These are phyloP conservation scores for Nephotettix cincticeps DNA, from an alignment of 1,140 invertebrate genomes.

Conservation along the genomic window DNA sequence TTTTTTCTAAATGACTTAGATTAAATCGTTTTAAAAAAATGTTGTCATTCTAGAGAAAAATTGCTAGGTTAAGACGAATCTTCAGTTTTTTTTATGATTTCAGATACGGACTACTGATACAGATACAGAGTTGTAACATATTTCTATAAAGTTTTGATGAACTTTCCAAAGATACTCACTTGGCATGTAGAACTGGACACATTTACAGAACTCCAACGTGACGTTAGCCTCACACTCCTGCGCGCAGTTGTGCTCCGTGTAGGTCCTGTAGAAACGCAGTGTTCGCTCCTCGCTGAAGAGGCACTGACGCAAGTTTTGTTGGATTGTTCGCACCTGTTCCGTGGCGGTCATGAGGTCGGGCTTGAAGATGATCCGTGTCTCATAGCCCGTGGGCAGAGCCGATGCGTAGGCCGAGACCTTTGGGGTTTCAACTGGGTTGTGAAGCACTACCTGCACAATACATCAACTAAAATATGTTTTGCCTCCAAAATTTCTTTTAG, in stretches of 20 bases:
- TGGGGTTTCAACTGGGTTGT: slow-evolving; percentile 73
- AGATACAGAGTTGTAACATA: no score
- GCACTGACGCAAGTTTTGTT: slow-evolving; percentile 66
- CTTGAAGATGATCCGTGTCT: slow-evolving; percentile 62
- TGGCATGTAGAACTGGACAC: slow-evolving; percentile 68
- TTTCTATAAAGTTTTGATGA: no score
- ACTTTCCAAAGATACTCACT: slow-evolving; percentile 50
- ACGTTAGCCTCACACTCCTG: slow-evolving; percentile 69
- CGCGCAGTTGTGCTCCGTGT: slow-evolving; percentile 72
- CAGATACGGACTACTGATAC: not conserved
- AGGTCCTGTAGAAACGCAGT: slow-evolving; percentile 67
- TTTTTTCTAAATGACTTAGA: no score
- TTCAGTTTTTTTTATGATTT: not conserved
- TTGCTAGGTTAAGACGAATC: no score
- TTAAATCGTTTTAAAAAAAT: no score
- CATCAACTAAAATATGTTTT: no score
- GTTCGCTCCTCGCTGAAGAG: slow-evolving; percentile 67
- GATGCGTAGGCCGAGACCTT: slow-evolving; percentile 73
- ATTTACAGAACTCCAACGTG: slow-evolving; percentile 61
- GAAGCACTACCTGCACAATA: slow-evolving; percentile 65
- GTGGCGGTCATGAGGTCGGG: slow-evolving; percentile 65
- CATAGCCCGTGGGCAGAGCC: slow-evolving; percentile 63
- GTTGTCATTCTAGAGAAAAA: no score
- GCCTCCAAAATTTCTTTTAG: no score
- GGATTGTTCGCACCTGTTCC: slow-evolving; percentile 49